Evolutionary conservation across 2,797 vertebrate genomes (phyloP), one percentile per base, ranked within the genome.

Genomic region (Gymnopithys bicolor): DNA sequence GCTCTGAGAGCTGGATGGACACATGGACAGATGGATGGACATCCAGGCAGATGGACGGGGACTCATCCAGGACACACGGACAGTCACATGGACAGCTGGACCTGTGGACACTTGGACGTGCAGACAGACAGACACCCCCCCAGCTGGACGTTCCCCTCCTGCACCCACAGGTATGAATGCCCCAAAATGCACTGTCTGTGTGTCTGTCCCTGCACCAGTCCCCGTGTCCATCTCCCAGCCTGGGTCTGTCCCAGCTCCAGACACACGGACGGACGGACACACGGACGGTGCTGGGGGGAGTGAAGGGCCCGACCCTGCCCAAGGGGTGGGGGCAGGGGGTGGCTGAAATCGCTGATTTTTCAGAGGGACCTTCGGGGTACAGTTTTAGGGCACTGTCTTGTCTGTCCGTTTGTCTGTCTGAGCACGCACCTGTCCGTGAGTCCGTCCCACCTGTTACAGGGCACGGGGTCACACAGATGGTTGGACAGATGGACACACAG

Each of bases 11-110:
- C 7, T 3, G 11, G 35, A 22, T 13, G 55, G 32, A 43, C 3
- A 2, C 33, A 59, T 0, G 3, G 63, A 45, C 0, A 5, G 59
- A n/a, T 8, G 39, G 39, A 63, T 7, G 32, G 19, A 51, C 49
- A 49, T 49, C 13, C 19, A 53, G 52, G 30, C 52, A 53, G 52
- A 53, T 21, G 30, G 52, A 32, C 52, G 13, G 7, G 28, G 51
- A 28, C 30, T 53, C 52, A 53, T n/a, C 53, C 32, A n/a, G 32
- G 52, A 53, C 52, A 49, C 24, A 53, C 17, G 4, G 17, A 52
- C 30, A 53, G 52, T 25, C 33, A 25, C 33, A 37, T 16, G 56
- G 25, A 35, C 56, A 58, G 56, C 7, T 24, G 56, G 33, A 58
- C 56, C 35, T 15, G 35, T 24, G 17, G 56, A 25, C 56, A 35